phyloP scores from a whole-genome alignment of 2,113 vertebrate species.

The Fulmarus glacialis region DNA sequence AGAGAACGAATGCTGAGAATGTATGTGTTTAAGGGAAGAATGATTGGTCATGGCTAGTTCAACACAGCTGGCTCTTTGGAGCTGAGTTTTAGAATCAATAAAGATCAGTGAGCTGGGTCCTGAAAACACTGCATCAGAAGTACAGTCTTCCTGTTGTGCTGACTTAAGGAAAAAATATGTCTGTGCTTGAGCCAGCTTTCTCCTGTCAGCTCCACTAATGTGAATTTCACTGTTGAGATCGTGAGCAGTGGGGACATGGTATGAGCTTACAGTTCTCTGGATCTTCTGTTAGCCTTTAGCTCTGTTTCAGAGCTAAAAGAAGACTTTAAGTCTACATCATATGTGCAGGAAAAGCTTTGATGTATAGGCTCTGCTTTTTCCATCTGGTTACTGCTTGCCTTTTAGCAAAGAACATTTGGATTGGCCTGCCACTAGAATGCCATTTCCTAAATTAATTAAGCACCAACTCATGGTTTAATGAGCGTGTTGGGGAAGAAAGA shows the following conservation, averaged over 20 bases:
- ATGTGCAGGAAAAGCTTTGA: neutral
- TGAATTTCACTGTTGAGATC: neutral
- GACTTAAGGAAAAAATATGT: neutral
- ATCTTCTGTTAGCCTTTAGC: neutral
- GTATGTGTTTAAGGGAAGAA: neutral
- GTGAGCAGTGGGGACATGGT: neutral
- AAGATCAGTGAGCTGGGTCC: neutral
- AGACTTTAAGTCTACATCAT: neutral
- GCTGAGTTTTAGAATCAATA: neutral
- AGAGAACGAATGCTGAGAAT: neutral
- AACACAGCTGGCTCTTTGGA: neutral
- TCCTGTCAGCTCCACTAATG: neutral
- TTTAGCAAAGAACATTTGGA: neutral
- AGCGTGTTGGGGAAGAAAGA: neutral
- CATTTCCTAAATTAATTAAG: neutral
- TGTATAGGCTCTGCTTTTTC: neutral
- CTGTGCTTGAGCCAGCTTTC: neutral
- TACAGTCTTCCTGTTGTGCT: neutral
- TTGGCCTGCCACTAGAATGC: neutral
- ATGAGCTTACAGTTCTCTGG: neutral
- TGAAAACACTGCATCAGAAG: neutral
- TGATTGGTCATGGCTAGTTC: neutral
- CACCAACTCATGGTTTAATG: neutral
- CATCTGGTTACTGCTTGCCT: neutral
- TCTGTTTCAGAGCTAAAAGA: neutral